phyloP scores from a whole-genome alignment of 2,888 invertebrate genomes.

The Bugulina stolonifera region DNA sequence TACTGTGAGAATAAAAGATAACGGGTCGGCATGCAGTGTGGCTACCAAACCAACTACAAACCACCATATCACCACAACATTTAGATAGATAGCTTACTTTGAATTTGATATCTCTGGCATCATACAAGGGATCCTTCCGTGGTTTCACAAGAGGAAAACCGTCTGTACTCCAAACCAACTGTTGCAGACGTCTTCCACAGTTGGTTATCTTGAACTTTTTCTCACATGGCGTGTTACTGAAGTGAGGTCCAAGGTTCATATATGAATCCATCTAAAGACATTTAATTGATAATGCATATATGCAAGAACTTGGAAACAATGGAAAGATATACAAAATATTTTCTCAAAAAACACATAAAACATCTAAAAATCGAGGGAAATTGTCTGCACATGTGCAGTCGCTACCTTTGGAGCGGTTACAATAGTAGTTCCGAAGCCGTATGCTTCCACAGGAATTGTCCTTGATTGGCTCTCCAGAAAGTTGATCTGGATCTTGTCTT shows the following conservation, averaged over 20 bases:
- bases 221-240: slow-evolving; percentile 52
- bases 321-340: too few relatives aligned
- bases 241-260: slow-evolving; percentile 61
- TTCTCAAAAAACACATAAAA: too few relatives aligned
- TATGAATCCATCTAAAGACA: slow-evolving; percentile 57
- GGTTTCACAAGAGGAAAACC: slow-evolving; percentile 43
- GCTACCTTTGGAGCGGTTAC: slow-evolving; percentile 57
- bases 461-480: slow-evolving; percentile 54
- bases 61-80: too few relatives aligned
- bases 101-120: slow-evolving; percentile 43
- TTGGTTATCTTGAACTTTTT: slow-evolving; percentile 49
- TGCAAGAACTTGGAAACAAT: too few relatives aligned
- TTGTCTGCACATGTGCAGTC: too few relatives aligned
- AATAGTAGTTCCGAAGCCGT: slow-evolving; percentile 65
- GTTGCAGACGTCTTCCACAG: slow-evolving; percentile 52
- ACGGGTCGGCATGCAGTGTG: too few relatives aligned
- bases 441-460: slow-evolving; percentile 57
- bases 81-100: slow-evolving; percentile 36
- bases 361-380: too few relatives aligned
- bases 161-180: slow-evolving; percentile 52
- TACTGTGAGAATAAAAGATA: too few relatives aligned
- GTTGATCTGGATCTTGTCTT: slow-evolving; percentile 50
- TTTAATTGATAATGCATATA: too few relatives aligned
- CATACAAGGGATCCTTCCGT: slow-evolving; percentile 38
- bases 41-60: too few relatives aligned